Evolutionary conservation across 2,888 invertebrate species (phyloP).

Genomic region (Thyatira batis): DNA sequence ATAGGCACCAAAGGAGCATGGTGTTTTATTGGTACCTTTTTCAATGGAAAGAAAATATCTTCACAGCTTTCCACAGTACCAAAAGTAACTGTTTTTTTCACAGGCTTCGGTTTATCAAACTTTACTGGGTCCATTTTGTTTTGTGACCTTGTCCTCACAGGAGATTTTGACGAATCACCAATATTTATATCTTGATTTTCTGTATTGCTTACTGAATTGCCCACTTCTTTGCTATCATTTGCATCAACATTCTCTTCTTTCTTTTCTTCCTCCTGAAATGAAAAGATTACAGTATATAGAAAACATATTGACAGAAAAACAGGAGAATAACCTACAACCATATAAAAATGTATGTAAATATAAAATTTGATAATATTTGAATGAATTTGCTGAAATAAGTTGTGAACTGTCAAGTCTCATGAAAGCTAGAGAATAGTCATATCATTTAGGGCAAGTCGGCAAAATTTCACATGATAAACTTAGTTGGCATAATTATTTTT

Average conservation of each 20-base stretch:
- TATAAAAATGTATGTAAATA: too few species aligned
- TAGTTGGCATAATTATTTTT: too few species aligned
- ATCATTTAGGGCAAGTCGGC: too few species aligned
- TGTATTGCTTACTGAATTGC: conserved; percentile 40
- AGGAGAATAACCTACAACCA: neutral
- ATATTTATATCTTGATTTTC: conserved; percentile 47
- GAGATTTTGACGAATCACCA: conserved; percentile 63
- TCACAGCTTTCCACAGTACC: conserved; percentile 85
- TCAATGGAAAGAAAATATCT: conserved; percentile 81
- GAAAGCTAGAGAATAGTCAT: too few species aligned
- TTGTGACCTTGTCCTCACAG: conserved; percentile 75
- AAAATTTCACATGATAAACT: too few species aligned
- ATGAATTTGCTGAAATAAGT: too few species aligned
- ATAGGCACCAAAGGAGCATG: conserved; percentile 84
- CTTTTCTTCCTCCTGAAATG: conserved; percentile 78
- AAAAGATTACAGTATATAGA: neutral
- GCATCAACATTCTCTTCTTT: conserved; percentile 70
- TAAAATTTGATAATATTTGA: too few species aligned
- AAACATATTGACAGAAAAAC: conserved; percentile 4
- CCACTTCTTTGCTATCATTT: conserved; percentile 55
- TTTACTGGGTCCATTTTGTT: conserved; percentile 77
- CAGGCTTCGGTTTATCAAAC: conserved; percentile 72
- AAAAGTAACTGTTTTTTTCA: conserved; percentile 85
- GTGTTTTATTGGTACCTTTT: conserved; percentile 81
- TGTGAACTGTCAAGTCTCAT: too few species aligned